Evolutionary conservation across 2,888 invertebrate species (phyloP).

Genomic region (Coenonympha arcania): DNA sequence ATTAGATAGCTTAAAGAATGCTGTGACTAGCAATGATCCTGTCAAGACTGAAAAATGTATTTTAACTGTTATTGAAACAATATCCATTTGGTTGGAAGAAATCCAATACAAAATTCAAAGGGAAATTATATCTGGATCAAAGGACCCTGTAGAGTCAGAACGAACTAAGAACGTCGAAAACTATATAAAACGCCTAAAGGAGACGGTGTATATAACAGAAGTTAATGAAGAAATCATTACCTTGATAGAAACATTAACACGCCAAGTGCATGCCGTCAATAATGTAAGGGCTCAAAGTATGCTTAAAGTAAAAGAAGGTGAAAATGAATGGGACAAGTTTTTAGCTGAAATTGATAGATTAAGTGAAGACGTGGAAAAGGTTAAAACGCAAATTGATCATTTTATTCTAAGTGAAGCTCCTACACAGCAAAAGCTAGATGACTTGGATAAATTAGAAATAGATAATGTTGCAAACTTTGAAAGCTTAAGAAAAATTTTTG

Average conservation of each 20-base stretch:
- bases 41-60: constrained; percentile 79
- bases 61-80: constrained; percentile 83
- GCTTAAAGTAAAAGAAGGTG: constrained; percentile 67
- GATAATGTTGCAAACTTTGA: constrained; percentile 77
- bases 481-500: constrained; percentile 76
- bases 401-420: constrained; percentile 77
- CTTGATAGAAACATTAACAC: constrained; percentile 75
- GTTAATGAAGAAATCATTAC: constrained; percentile 79
- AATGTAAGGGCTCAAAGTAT: constrained; percentile 72
- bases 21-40: constrained; percentile 74
- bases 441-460: constrained; percentile 80
- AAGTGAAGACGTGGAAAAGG: constrained; percentile 63
- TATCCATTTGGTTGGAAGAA: constrained; percentile 88
- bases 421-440: constrained; percentile 78
- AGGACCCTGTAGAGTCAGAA: constrained; percentile 44
- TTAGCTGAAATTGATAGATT: constrained; percentile 76
- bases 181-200: constrained; percentile 74
- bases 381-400: constrained; percentile 70
- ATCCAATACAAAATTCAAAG: constrained; percentile 83
- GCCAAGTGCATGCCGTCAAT: constrained; percentile 81
- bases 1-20: constrained; percentile 72
- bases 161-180: constrained; percentile 63
- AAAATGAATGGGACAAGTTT: constrained; percentile 82
- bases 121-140: constrained; percentile 44
- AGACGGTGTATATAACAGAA: constrained; percentile 78